Conservation (phyloP, 2,797 vertebrate genomes). For the Sebastolobus altivelis region DNA sequence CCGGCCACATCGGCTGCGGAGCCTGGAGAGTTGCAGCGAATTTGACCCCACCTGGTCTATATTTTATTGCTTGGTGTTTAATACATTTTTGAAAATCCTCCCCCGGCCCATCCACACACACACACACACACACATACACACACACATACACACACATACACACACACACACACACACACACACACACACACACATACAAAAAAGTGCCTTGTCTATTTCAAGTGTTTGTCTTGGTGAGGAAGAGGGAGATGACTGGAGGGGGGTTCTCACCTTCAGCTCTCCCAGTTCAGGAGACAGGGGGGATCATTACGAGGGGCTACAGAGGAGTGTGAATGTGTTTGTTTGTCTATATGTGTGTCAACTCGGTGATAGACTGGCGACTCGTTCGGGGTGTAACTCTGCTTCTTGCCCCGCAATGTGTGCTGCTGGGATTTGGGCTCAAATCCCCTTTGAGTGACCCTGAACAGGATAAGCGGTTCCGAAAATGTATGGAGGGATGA, state of each 20-base stretch:
- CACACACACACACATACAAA: background rate
- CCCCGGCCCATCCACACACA: conserved; percentile 24
- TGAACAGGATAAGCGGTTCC: conserved; percentile 6
- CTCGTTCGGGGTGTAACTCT: conserved; percentile 3
- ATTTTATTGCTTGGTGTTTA: conserved; percentile 84
- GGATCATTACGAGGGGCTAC: conserved; percentile 78
- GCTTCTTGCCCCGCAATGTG: background rate
- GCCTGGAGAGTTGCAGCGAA: conserved; percentile 72
- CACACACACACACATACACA: background rate
- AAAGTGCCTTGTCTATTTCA: conserved; percentile 68
- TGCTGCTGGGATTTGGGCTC: conserved; percentile 3
- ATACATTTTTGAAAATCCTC: conserved; percentile 79
- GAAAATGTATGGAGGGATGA: conserved; percentile 24
- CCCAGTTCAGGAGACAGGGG: conserved; percentile 75
- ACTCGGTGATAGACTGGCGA: conserved; percentile 33
- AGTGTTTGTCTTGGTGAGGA: conserved; percentile 71
- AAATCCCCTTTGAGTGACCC: conserved; percentile 33
- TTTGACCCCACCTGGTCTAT: conserved; percentile 80
- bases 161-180: background rate
- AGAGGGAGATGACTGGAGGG: conserved; percentile 76
- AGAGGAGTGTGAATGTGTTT: conserved; percentile 56
- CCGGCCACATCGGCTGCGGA: conserved; percentile 58
- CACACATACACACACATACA: background rate
- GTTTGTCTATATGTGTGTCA: conserved; percentile 47
- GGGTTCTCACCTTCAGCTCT: conserved; percentile 80